These are phyloP conservation scores for Manacus vitellinus DNA, from an alignment of 2,113 vertebrate species.

Conservation along the genomic window DNA sequence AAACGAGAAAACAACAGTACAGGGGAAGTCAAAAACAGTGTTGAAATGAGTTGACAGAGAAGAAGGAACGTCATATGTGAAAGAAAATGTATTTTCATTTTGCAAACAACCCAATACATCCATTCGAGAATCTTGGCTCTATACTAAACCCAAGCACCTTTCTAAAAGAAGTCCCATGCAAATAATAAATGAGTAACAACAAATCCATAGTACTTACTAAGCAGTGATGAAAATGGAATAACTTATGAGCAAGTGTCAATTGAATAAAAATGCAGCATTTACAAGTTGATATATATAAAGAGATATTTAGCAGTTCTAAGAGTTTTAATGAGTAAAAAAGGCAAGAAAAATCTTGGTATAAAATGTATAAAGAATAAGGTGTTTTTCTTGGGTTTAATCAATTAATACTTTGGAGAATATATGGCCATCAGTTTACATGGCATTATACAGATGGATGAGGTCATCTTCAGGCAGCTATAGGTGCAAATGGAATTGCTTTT, in stretches of 20 bases:
- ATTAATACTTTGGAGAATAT: neutral
- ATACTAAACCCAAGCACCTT: neutral
- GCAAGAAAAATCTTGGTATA: neutral
- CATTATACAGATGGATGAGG: neutral
- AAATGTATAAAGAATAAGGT: neutral
- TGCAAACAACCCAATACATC: neutral
- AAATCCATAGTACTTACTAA: neutral
- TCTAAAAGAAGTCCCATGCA: neutral
- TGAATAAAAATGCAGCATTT: conserved; percentile 1
- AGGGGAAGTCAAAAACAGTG: neutral
- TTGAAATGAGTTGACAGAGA: neutral
- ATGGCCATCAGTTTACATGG: neutral
- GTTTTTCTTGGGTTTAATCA: neutral
- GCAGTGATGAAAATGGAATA: neutral
- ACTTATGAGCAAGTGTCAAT: neutral
- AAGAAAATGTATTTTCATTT: neutral
- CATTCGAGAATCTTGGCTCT: neutral
- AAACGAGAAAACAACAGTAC: neutral
- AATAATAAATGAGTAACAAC: neutral
- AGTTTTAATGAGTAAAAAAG: neutral
- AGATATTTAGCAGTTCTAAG: neutral
- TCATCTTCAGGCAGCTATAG: neutral
- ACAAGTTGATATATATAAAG: neutral
- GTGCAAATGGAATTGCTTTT: neutral
- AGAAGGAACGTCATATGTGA: neutral